Conservation (phyloP, 37 sponge, comb jelly and placozoan genomes). For the Chondrilla cf. caribensis region DNA sequence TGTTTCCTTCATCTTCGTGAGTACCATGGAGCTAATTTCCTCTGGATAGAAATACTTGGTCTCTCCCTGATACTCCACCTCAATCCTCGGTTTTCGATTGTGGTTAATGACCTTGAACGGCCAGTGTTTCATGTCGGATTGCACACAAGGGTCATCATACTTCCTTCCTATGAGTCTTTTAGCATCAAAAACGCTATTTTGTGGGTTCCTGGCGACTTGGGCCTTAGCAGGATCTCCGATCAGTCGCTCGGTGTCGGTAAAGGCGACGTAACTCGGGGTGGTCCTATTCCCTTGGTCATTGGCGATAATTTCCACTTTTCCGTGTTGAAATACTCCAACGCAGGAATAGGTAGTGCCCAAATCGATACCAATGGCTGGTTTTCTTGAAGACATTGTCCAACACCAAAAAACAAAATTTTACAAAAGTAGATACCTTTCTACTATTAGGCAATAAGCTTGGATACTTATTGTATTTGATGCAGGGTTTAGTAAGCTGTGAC, state of each 20-base stretch:
- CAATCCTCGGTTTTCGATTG: conserved; percentile 75
- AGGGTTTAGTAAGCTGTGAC: no score
- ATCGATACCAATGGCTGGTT: conserved; percentile 87
- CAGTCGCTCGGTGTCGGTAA: conserved; percentile 87
- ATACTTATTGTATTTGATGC: no score
- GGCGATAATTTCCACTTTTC: conserved; percentile 92
- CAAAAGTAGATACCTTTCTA: no score
- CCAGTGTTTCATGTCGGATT: conserved; percentile 87
- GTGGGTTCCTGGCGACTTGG: conserved; percentile 80
- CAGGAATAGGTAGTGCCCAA: conserved; percentile 91
- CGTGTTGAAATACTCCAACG: conserved; percentile 87
- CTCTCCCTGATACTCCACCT: conserved; percentile 71
- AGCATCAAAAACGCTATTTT: conserved; percentile 87
- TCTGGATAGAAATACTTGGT: no score
- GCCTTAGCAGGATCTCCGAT: conserved; percentile 90
- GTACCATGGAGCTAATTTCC: no score
- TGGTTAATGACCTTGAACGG: conserved; percentile 78
- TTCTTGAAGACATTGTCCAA: neutral
- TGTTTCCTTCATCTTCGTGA: no score
- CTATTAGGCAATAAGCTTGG: no score
- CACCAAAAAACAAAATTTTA: no score
- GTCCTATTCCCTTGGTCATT: conserved; percentile 91
- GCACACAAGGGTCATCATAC: conserved; percentile 69
- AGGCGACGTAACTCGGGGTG: conserved; percentile 94
- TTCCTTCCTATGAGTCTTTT: conserved; percentile 86